A percentile compares a stretch with the other conserved stretches of the same genome.
Conservation (phyloP, 2,888 invertebrate genomes). For the Diplolepis rosae region DNA sequence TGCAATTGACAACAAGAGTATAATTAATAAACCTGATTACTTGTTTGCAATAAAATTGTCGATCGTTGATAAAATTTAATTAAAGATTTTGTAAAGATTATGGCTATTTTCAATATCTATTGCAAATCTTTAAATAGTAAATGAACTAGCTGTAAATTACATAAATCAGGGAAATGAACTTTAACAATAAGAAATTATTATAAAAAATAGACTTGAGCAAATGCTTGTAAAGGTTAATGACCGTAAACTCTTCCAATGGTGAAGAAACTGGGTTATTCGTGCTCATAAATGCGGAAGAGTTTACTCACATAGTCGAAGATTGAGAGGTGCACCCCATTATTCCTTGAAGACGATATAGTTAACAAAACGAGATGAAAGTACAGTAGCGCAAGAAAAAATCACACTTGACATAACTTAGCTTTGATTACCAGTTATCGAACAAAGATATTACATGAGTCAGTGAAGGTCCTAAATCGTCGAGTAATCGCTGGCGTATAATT, state of each 20-base stretch:
- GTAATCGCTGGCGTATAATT: neutral
- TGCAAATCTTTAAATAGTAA: neutral
- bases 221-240: conserved; percentile 20
- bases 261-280: conserved; percentile 54
- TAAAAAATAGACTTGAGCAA: conserved; percentile 6
- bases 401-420: neutral
- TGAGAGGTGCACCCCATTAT: conserved; percentile 12
- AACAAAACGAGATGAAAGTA: conserved; percentile 14
- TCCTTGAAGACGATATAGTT: neutral
- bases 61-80: neutral
- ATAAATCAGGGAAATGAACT: neutral
- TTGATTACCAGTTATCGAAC: conserved; percentile 1
- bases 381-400: conserved; percentile 10
- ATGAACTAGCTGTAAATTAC: too few species aligned
- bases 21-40: neutral
- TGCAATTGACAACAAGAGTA: neutral
- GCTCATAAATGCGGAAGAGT: conserved; percentile 52
- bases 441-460: neutral
- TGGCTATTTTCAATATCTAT: neutral
- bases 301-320: conserved; percentile 27
- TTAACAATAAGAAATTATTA: conserved; percentile 5
- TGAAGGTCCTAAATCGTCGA: neutral
- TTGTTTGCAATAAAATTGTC: neutral
- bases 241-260: conserved; percentile 18
- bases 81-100: neutral